phyloP scores from a whole-genome alignment of 2,888 invertebrate genomes.

The Eumacrocentrus americanus region DNA sequence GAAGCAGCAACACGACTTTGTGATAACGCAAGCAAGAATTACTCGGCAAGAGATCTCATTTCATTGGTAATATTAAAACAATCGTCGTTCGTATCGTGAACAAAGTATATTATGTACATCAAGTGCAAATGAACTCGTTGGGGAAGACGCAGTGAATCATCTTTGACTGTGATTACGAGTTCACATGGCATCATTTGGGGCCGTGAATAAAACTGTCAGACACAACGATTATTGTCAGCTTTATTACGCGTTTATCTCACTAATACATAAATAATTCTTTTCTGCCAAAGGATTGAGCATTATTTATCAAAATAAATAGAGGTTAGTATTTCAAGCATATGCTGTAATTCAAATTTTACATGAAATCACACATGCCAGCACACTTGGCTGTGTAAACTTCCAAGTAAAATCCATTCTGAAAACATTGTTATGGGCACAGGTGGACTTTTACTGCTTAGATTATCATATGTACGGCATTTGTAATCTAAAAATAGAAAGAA shows the following conservation, averaged over 20 bases:
- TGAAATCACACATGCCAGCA: not conserved
- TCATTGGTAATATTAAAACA: no score
- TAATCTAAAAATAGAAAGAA: no score
- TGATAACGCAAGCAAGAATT: no score
- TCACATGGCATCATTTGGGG: not conserved
- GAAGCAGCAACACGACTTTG: not conserved
- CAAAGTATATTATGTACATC: no score
- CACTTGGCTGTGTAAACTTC: conserved; percentile 7
- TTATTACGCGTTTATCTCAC: not conserved
- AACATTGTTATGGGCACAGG: not conserved
- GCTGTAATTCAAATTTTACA: no score
- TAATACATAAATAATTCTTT: not conserved
- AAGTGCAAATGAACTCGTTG: not conserved
- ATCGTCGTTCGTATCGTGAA: no score
- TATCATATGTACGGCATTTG: no score
- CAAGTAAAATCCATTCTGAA: conserved; percentile 9
- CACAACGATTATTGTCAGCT: not conserved
- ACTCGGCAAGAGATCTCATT: no score
- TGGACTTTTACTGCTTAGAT: no score
- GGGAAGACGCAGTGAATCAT: not conserved
- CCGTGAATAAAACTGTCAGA: not conserved
- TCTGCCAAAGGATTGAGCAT: no score
- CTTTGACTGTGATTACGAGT: not conserved
- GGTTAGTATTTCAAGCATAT: no score
- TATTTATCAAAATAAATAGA: no score